These are phyloP conservation scores for Oopsacas minuta DNA, from an alignment of 37 sponge, comb jelly and placozoan genomes.

Conservation along the genomic window DNA sequence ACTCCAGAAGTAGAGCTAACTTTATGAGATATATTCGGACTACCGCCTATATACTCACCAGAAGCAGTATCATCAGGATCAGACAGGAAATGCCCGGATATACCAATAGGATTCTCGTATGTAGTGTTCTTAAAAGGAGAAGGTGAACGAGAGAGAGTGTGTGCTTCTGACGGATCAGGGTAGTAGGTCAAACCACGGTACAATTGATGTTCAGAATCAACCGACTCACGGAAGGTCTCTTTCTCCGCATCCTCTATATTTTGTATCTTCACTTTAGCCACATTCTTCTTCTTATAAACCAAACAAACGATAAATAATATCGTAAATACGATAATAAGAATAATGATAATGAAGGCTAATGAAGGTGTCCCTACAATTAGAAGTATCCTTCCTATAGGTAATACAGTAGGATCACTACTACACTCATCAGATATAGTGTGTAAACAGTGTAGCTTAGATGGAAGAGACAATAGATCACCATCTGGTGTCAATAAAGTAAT, in stretches of 20 bases:
- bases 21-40: background rate
- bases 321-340: background rate
- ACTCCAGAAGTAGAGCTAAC: too few relatives aligned
- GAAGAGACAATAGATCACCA: background rate
- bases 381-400: background rate
- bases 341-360: background rate
- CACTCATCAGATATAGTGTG: background rate
- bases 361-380: background rate
- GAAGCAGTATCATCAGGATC: too few relatives aligned
- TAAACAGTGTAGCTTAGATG: background rate
- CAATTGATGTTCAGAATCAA: background rate
- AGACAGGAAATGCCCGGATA: too few relatives aligned
- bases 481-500: background rate
- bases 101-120: too few relatives aligned
- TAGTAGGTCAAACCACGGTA: conserved; percentile 10
- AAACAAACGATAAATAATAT: background rate
- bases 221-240: background rate
- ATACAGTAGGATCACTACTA: background rate
- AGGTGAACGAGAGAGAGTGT: background rate
- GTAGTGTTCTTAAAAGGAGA: background rate
- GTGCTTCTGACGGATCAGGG: background rate
- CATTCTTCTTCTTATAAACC: conserved; percentile 4
- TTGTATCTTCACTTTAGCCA: background rate
- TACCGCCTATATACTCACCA: background rate
- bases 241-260: background rate